phyloP scores from a whole-genome alignment of 2,888 invertebrate species.

The Aethes cnicana region DNA sequence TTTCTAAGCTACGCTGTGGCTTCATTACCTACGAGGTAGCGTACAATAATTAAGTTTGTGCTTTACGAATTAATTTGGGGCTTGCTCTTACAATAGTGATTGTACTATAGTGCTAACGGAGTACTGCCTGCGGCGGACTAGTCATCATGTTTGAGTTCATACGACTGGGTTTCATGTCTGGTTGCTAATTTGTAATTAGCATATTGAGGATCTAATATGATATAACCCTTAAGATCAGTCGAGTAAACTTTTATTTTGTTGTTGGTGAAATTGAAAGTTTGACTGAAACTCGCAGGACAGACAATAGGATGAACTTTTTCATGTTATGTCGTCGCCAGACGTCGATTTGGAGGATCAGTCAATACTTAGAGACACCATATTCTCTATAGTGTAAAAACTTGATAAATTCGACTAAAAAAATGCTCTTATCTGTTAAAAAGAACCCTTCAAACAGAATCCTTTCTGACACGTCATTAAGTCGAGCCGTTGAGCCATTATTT shows the following conservation, averaged over 20 bases:
- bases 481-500: slow-evolving; percentile 30
- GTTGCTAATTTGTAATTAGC: too few relatives aligned
- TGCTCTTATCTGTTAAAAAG: not conserved
- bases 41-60: slow-evolving; percentile 37
- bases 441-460: slow-evolving; percentile 7
- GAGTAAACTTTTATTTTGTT: too few relatives aligned
- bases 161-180: not conserved
- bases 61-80: slow-evolving; percentile 39
- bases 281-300: too few relatives aligned
- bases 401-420: too few relatives aligned
- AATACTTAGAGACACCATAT: too few relatives aligned
- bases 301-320: too few relatives aligned
- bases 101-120: not conserved
- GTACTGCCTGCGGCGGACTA: not conserved
- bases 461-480: slow-evolving; percentile 32
- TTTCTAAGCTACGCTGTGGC: slow-evolving; percentile 4
- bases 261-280: too few relatives aligned
- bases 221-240: too few relatives aligned
- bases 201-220: too few relatives aligned
- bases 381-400: too few relatives aligned
- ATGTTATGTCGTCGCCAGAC: too few relatives aligned
- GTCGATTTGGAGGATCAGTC: too few relatives aligned
- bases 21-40: slow-evolving; percentile 38
- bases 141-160: not conserved
- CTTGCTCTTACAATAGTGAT: slow-evolving; percentile 7